phyloP scores from a whole-genome alignment of 2,797 vertebrate species.

The Premnoplex brunnescens region DNA sequence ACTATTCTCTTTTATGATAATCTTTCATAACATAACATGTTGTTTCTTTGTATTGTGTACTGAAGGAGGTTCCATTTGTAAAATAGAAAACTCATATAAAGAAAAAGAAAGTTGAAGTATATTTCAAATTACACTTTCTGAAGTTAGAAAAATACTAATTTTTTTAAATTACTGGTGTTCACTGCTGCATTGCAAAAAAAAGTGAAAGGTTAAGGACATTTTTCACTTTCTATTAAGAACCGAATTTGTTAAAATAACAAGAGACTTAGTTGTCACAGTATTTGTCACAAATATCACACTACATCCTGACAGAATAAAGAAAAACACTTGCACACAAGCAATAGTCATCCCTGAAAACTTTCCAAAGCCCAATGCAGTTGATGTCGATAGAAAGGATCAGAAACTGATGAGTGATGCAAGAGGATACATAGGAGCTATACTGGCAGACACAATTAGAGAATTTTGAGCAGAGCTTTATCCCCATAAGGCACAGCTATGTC shows the following conservation, averaged over 20 bases:
- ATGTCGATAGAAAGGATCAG: not conserved
- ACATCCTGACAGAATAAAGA: not conserved
- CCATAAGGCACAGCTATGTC: not conserved
- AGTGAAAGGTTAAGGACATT: not conserved
- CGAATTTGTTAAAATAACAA: not conserved
- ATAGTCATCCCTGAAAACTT: not conserved
- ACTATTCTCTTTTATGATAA: not conserved
- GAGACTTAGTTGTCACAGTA: not conserved
- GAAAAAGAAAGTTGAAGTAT: not conserved
- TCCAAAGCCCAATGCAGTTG: not conserved
- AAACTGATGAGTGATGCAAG: not conserved
- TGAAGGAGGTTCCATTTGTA: not conserved
- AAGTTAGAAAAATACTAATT: not conserved
- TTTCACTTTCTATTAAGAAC: not conserved
- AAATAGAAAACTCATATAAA: not conserved
- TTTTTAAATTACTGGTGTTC: not conserved
- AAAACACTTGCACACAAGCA: not conserved
- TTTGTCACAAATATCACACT: not conserved
- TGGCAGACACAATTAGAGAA: not conserved
- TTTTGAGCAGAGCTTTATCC: not conserved
- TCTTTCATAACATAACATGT: not conserved
- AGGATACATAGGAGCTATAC: not conserved
- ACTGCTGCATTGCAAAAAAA: not conserved
- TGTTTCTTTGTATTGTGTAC: not conserved
- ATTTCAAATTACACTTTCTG: not conserved